A percentile compares a stretch with the other conserved stretches of the same genome.
Conservation (phyloP, 2,797 vertebrate species). For the Anomalospiza imberbis region DNA sequence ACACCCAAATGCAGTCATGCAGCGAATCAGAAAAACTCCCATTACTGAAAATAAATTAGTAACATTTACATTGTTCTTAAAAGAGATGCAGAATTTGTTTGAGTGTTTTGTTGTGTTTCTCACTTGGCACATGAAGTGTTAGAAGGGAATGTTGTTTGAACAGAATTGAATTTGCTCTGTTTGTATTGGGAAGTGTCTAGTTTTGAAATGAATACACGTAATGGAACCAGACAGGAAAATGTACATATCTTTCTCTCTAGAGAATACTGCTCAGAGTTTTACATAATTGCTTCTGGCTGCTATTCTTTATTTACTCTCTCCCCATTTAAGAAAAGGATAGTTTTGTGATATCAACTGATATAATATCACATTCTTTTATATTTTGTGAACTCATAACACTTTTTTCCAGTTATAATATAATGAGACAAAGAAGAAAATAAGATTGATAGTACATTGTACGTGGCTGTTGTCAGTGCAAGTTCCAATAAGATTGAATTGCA, state of each 20-base stretch:
- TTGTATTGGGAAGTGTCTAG: conserved; percentile 14
- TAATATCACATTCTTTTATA: neutral
- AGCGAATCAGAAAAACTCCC: neutral
- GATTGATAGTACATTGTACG: neutral
- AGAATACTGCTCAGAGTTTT: conserved; percentile 8
- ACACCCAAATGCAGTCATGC: neutral
- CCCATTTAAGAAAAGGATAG: neutral
- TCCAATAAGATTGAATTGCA: neutral
- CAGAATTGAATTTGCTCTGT: conserved; percentile 31
- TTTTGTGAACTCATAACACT: neutral
- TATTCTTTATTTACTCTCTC: conserved; percentile 27
- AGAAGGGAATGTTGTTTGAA: neutral
- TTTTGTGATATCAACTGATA: neutral
- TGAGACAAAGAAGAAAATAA: neutral
- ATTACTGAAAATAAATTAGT: neutral
- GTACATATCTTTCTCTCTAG: neutral
- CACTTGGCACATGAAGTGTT: neutral
- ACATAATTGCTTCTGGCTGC: conserved; percentile 36
- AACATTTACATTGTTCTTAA: conserved; percentile 11
- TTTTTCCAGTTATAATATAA: neutral
- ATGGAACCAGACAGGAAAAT: conserved; percentile 47
- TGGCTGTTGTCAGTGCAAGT: neutral
- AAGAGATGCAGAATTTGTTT: conserved; percentile 12
- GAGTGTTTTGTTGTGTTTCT: neutral
- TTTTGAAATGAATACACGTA: conserved; percentile 30